A percentile compares a stretch with the other conserved stretches of the same genome.
Conservation (phyloP, 2,113 vertebrate genomes). For the Syrrhaptes paradoxus region DNA sequence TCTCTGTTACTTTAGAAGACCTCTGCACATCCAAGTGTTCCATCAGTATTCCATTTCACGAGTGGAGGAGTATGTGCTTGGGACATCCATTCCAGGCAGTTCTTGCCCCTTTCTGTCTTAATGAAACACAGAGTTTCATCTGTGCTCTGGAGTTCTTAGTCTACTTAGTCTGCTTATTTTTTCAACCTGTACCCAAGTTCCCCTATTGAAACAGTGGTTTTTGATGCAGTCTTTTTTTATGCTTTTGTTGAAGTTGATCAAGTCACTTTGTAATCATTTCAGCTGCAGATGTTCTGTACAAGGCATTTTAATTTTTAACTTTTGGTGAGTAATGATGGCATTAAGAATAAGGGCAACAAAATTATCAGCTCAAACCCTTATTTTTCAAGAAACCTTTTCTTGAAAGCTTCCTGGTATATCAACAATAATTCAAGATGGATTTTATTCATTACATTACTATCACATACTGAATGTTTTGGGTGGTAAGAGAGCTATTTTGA, state of each 20-base stretch:
- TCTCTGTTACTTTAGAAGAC: not conserved
- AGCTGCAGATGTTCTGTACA: not conserved
- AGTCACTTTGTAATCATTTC: not conserved
- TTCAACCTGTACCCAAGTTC: not conserved
- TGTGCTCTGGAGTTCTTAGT: not conserved
- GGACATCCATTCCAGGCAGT: not conserved
- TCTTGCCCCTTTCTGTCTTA: not conserved
- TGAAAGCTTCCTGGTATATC: not conserved
- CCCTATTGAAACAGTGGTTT: not conserved
- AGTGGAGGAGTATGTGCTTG: not conserved
- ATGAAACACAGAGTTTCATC: not conserved
- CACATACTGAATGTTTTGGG: not conserved
- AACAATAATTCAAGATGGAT: not conserved
- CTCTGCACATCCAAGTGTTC: not conserved
- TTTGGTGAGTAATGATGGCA: not conserved
- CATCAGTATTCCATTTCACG: not conserved
- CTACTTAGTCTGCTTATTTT: not conserved
- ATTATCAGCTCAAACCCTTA: not conserved
- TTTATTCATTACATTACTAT: not conserved
- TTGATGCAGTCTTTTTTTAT: not conserved
- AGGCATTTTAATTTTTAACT: not conserved
- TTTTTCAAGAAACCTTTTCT: not conserved
- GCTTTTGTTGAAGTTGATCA: not conserved
- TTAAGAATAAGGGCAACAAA: not conserved
- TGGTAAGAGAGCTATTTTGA: not conserved